Conservation (phyloP, 2,113 vertebrate genomes). For the Apteryx mantelli region DNA sequence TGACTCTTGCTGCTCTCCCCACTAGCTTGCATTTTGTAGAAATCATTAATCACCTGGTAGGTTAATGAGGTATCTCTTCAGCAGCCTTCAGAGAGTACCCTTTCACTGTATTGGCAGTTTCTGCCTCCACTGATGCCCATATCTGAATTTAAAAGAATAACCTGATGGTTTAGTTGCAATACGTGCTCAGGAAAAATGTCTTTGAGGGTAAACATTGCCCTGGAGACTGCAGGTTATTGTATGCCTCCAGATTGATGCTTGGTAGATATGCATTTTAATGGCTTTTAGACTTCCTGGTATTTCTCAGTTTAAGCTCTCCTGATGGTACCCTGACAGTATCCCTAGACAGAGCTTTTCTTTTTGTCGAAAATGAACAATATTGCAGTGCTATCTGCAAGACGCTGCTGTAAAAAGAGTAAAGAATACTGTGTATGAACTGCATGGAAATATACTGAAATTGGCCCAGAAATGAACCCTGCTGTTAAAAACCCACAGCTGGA, state of each 20-base stretch:
- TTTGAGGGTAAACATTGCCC: not conserved
- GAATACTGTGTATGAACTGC: not conserved
- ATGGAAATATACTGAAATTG: not conserved
- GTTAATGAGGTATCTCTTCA: not conserved
- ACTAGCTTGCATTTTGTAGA: not conserved
- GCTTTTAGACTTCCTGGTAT: not conserved
- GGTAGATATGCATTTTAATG: not conserved
- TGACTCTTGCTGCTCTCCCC: not conserved
- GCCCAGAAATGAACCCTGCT: not conserved
- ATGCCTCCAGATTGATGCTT: not conserved
- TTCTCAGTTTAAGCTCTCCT: not conserved
- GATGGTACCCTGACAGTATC: not conserved
- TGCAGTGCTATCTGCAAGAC: not conserved
- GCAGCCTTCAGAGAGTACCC: not conserved
- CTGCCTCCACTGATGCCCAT: not conserved
- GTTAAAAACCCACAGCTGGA: not conserved
- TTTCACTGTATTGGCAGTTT: rapidly evolving
- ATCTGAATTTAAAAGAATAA: not conserved
- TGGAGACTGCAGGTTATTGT: not conserved
- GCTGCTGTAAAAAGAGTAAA: not conserved
- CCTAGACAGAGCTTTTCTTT: not conserved
- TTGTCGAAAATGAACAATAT: not conserved
- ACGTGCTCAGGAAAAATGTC: not conserved
- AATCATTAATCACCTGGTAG: not conserved
- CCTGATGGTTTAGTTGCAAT: not conserved